Percentiles rank a stretch among this genome's conserved stretches.
phyloP scores from a whole-genome alignment of 92 coral and sea anemone genomes.

The Porites divaricata region DNA sequence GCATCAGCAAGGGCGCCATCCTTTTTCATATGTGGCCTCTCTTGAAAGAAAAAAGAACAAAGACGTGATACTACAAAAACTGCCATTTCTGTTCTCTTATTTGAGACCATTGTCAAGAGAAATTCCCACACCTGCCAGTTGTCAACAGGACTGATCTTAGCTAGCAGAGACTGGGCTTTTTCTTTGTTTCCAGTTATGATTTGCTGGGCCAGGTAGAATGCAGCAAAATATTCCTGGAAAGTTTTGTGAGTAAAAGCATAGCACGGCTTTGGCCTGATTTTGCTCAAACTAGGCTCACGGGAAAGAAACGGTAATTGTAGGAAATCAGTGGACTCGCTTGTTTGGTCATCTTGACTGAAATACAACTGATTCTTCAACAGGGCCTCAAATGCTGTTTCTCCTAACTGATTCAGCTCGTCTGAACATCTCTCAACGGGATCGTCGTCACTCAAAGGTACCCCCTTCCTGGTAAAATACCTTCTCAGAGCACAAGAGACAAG shows the following conservation, averaged over 20 bases:
- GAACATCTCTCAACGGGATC: conserved; percentile 11
- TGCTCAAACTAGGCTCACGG: conserved; percentile 26
- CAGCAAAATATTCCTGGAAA: conserved; percentile 29
- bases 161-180: not conserved
- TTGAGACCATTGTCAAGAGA: conserved; percentile 3
- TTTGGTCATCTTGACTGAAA: conserved; percentile 23
- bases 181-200: not conserved
- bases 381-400: conserved; percentile 14
- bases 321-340: conserved; percentile 4
- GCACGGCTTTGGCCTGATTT: conserved; percentile 7
- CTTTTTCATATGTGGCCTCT: not conserved
- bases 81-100: not conserved
- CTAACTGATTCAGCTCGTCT: conserved; percentile 13
- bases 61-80: conserved; percentile 1
- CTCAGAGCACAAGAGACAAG: conserved; percentile 1
- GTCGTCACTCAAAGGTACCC: not conserved
- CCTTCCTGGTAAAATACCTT: conserved; percentile 2
- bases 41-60: conserved; percentile 1
- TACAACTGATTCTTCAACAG: not conserved
- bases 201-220: not conserved
- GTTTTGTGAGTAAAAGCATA: conserved; percentile 44
- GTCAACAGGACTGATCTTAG: conserved; percentile 21
- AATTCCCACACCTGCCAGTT: conserved; percentile 31
- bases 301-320: conserved; percentile 8
- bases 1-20: not conserved